phyloP scores from a whole-genome alignment of 2,888 invertebrate genomes.

The Lepidochitona cinerea region DNA sequence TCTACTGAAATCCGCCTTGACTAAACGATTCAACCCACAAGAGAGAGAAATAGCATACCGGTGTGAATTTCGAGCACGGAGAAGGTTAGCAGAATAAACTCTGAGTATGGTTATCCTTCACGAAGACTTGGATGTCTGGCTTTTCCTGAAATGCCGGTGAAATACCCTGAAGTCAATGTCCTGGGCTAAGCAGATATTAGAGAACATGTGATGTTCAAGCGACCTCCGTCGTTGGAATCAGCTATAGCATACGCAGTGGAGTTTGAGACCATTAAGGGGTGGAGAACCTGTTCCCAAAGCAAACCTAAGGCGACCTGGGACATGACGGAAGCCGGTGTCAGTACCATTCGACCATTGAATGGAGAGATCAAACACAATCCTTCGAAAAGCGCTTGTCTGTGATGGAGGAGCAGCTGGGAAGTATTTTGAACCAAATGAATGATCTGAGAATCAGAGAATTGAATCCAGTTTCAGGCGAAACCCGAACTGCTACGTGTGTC shows the following conservation, averaged over 20 bases:
- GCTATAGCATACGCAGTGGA: neutral
- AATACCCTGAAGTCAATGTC: neutral
- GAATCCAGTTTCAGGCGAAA: no score
- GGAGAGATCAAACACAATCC: no score
- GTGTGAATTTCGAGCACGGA: neutral
- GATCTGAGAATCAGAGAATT: no score
- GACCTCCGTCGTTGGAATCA: no score
- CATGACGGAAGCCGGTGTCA: neutral
- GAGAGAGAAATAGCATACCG: neutral
- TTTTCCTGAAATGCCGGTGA: neutral
- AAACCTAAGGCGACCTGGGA: neutral
- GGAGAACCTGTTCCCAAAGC: no score
- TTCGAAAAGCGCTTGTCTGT: no score
- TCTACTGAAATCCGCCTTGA: neutral
- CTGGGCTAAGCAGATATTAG: neutral
- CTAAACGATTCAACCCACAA: neutral
- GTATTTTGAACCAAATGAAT: no score
- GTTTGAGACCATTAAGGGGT: neutral
- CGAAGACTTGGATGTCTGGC: neutral
- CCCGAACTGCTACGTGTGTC: no score
- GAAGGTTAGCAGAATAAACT: neutral
- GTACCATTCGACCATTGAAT: no score
- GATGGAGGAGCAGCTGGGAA: no score
- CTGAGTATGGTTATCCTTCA: neutral
- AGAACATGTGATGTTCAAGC: neutral